Percentiles rank a stretch among this genome's conserved stretches.
Evolutionary conservation across 2,888 invertebrate species (phyloP).

Genomic region (Drosophila barbarae): DNA sequence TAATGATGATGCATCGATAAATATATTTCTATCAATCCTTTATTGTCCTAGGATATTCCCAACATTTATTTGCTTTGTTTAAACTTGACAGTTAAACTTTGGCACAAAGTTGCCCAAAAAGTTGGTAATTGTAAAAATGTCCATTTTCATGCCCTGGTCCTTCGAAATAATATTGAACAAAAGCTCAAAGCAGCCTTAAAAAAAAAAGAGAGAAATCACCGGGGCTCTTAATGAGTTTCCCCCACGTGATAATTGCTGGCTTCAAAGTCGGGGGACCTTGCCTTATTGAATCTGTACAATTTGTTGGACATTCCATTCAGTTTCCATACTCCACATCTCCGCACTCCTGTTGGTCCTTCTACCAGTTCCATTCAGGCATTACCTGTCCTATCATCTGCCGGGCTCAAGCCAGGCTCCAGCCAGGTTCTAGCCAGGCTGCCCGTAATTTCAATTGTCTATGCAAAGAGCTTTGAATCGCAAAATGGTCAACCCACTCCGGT

Average conservation of each 20-base stretch:
- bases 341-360: not conserved
- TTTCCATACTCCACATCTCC: not conserved
- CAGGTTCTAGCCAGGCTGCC: not conserved
- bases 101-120: slow-evolving; percentile 3
- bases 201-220: not conserved
- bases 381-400: slow-evolving; percentile 8
- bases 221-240: slow-evolving; percentile 30
- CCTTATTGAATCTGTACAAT: slow-evolving; percentile 73
- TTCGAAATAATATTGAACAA: not conserved
- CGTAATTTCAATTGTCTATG: slow-evolving; percentile 71
- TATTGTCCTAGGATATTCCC: no score
- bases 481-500: slow-evolving; percentile 57
- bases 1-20: not conserved
- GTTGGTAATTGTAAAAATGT: slow-evolving; percentile 1
- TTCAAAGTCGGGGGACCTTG: slow-evolving; percentile 14
- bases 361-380: not conserved
- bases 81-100: not conserved
- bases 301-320: slow-evolving; percentile 48
- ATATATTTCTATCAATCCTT: not conserved
- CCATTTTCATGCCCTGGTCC: not conserved
- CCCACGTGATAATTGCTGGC: slow-evolving; percentile 62
- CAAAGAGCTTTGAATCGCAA: slow-evolving; percentile 67
- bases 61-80: not conserved
- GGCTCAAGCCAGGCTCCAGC: not conserved
- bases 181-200: not conserved